Evolutionary conservation across 2,113 vertebrate genomes (phyloP).

Genomic region (Seriola aureovittata): DNA sequence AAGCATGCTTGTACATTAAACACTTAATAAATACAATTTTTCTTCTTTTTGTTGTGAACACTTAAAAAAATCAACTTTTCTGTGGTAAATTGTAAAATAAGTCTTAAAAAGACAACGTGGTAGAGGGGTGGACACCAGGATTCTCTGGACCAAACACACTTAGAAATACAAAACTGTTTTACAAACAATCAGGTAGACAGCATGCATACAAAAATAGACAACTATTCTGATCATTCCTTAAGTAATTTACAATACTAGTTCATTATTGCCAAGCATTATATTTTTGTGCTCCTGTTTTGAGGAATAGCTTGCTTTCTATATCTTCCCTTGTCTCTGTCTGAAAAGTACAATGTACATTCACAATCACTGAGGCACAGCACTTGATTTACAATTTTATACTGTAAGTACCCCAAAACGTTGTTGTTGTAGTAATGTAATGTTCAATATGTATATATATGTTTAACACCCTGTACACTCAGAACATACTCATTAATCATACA

Average conservation of each 20-base stretch:
- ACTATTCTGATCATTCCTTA: slow-evolving; percentile 77
- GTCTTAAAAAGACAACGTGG: slow-evolving; percentile 73
- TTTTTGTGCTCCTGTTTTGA: slow-evolving; percentile 61
- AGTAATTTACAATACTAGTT: slow-evolving; percentile 75
- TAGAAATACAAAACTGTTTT: slow-evolving; percentile 81
- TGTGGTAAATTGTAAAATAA: slow-evolving; percentile 64
- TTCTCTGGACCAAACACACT: slow-evolving; percentile 67
- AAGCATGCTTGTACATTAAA: slow-evolving; percentile 83
- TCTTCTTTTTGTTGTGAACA: slow-evolving; percentile 61
- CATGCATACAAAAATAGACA: slow-evolving; percentile 91
- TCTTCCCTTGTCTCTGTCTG: slow-evolving; percentile 49
- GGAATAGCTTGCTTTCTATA: slow-evolving; percentile 54
- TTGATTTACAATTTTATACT: slow-evolving; percentile 74
- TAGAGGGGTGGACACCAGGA: slow-evolving; percentile 55
- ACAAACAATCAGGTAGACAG: slow-evolving; percentile 83
- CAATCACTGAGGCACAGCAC: slow-evolving; percentile 84
- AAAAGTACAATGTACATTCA: slow-evolving; percentile 81
- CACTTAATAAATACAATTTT: slow-evolving; percentile 82
- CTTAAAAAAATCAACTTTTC: slow-evolving; percentile 40
- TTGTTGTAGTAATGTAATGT: slow-evolving; percentile 65
- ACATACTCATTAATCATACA: slow-evolving; percentile 60
- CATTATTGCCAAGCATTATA: slow-evolving; percentile 82
- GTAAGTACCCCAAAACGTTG: slow-evolving; percentile 72
- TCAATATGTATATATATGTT: slow-evolving; percentile 47
- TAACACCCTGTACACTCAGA: slow-evolving; percentile 71